Conservation (phyloP, 1,140 invertebrate genomes). For the Rhizoglyphus robini region DNA sequence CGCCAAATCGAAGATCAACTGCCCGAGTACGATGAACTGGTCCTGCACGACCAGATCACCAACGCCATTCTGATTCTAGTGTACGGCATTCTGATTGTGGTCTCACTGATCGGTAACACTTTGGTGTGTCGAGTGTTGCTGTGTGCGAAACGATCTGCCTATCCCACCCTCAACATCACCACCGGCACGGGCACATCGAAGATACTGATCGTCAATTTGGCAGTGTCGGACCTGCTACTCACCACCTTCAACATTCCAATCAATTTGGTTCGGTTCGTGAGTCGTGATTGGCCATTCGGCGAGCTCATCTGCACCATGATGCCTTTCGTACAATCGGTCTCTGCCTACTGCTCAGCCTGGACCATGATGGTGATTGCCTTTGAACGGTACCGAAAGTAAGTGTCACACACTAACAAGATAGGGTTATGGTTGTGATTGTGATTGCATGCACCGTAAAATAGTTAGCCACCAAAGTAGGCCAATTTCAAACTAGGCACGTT, state of each 20-base stretch:
- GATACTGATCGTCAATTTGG: slow-evolving; percentile 69
- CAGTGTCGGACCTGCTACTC: slow-evolving; percentile 68
- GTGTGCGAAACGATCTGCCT: slow-evolving; percentile 29
- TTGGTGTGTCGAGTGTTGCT: slow-evolving; percentile 31
- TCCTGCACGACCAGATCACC: neutral
- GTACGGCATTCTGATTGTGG: slow-evolving; percentile 33
- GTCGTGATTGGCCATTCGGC: slow-evolving; percentile 39
- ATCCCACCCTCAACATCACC: slow-evolving; percentile 51
- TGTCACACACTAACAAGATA: neutral
- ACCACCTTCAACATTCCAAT: slow-evolving; percentile 70
- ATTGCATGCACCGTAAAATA: neutral
- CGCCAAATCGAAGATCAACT: neutral
- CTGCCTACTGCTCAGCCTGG: slow-evolving; percentile 39
- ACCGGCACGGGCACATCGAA: slow-evolving; percentile 43
- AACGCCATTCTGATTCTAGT: slow-evolving; percentile 13
- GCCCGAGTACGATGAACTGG: neutral
- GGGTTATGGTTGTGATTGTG: neutral
- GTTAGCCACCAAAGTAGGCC: neutral
- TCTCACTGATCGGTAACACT: slow-evolving; percentile 33
- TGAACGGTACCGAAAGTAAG: slow-evolving; percentile 35
- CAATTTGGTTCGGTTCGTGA: slow-evolving; percentile 31
- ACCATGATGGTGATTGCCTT: slow-evolving; percentile 42
- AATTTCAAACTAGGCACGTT: too few species aligned
- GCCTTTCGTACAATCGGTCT: slow-evolving; percentile 35
- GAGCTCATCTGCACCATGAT: slow-evolving; percentile 36